These are phyloP conservation scores for Rhamphomyia laevipes DNA, from an alignment of 2,888 invertebrate species.

Conservation along the genomic window DNA sequence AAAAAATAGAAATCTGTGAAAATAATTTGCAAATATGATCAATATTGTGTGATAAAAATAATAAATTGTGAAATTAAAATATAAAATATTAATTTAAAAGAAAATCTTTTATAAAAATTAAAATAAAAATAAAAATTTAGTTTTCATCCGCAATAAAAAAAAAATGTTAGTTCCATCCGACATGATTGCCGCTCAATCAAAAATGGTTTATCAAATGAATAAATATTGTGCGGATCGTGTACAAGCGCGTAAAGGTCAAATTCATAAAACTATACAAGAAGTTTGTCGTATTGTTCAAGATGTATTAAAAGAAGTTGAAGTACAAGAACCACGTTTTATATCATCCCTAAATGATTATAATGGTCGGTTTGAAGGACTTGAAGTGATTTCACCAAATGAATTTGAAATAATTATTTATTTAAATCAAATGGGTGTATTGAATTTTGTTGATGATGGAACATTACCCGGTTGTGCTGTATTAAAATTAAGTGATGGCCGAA, in stretches of 20 bases:
- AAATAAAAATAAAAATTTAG: not conserved
- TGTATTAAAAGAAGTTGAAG: constrained; percentile 88
- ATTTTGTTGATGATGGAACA: constrained; percentile 93
- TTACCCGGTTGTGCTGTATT: constrained; percentile 87
- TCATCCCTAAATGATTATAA: constrained; percentile 83
- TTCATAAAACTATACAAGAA: constrained; percentile 81
- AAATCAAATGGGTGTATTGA: constrained; percentile 98
- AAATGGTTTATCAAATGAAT: constrained; percentile 92
- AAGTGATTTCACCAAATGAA: constrained; percentile 86
- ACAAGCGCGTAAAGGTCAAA: constrained; percentile 71
- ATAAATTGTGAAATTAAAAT: not conserved
- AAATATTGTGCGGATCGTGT: constrained; percentile 89
- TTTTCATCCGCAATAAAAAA: not conserved
- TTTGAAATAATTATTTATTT: constrained; percentile 92
- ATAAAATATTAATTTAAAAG: not conserved
- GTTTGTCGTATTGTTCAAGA: constrained; percentile 90
- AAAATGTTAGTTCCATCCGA: constrained; percentile 81
- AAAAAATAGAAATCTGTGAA: not conserved
- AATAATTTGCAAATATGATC: too few species aligned
- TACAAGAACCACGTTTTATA: constrained; percentile 90
- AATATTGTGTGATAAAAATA: too few species aligned
- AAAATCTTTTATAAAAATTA: not conserved
- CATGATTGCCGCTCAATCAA: constrained; percentile 91
- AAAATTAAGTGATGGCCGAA: constrained; percentile 89
- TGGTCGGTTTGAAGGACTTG: constrained; percentile 82